Percentiles rank a stretch among this genome's conserved stretches.
These are phyloP conservation scores for Nothoprocta pentlandii DNA, from an alignment of 2,113 vertebrate species.

Conservation along the genomic window DNA sequence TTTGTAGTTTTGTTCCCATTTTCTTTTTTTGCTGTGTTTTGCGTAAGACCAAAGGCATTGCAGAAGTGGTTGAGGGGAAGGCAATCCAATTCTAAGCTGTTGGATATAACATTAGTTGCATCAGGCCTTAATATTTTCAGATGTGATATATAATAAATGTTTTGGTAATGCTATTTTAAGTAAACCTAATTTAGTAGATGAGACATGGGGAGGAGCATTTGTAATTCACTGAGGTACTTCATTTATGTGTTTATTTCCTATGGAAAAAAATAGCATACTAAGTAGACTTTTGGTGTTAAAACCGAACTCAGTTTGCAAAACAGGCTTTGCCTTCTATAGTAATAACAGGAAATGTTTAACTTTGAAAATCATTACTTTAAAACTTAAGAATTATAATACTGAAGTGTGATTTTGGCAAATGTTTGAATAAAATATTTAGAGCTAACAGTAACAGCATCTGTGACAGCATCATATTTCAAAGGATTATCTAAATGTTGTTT, in stretches of 20 bases:
- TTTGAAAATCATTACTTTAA: not conserved
- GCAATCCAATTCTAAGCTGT: not conserved
- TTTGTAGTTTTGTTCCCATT: not conserved
- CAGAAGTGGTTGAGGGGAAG: not conserved
- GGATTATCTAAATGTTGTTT: not conserved
- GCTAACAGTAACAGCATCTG: not conserved
- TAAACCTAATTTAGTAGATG: slow-evolving; percentile 14
- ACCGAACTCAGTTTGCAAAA: not conserved
- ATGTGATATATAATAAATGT: not conserved
- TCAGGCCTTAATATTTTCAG: not conserved
- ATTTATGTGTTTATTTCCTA: not conserved
- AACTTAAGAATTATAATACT: not conserved
- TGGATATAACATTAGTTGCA: not conserved
- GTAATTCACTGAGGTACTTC: not conserved
- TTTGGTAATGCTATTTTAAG: not conserved
- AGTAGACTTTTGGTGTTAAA: not conserved
- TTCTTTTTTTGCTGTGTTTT: not conserved
- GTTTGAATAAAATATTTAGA: not conserved
- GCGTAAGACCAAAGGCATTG: not conserved
- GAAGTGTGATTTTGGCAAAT: not conserved
- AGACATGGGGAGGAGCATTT: not conserved
- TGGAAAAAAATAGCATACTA: not conserved
- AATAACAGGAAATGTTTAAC: not conserved
- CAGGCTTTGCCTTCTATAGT: not conserved
- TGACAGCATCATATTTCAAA: not conserved